These are phyloP conservation scores for Daphoenositta chrysoptera DNA, from an alignment of 2,113 vertebrate species.

Conservation along the genomic window DNA sequence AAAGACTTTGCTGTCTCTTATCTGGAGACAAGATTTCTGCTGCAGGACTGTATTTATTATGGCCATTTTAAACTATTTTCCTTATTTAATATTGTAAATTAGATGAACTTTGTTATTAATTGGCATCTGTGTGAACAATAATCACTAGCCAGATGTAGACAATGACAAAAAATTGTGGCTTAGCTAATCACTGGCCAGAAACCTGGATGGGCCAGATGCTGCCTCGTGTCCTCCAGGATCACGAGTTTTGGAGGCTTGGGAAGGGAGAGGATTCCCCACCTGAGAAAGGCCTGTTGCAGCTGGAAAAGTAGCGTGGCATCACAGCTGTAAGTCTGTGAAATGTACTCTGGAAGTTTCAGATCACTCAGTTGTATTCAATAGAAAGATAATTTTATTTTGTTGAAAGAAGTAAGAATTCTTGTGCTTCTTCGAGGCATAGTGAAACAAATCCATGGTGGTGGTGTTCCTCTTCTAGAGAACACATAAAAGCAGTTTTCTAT, in stretches of 20 bases:
- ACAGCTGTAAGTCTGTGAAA: background rate
- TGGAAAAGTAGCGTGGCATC: accelerated
- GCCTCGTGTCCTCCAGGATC: background rate
- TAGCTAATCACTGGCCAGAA: background rate
- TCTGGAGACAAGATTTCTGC: background rate
- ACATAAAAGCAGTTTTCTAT: background rate
- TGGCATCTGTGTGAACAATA: background rate
- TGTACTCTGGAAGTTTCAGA: background rate
- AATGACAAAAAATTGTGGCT: background rate
- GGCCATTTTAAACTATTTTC: background rate
- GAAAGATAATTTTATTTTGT: background rate
- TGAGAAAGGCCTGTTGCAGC: background rate
- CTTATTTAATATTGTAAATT: background rate
- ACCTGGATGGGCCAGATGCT: background rate
- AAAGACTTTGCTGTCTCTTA: background rate
- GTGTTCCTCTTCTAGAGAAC: background rate
- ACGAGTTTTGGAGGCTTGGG: background rate
- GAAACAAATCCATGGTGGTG: background rate
- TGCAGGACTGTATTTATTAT: background rate
- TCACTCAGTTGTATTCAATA: background rate
- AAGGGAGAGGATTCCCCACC: background rate
- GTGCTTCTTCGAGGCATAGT: accelerated
- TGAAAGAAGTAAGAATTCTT: background rate
- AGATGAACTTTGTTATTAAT: background rate
- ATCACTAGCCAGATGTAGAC: background rate